These are phyloP conservation scores for Jacana jacana DNA, from an alignment of 2,113 vertebrate genomes.

Conservation along the genomic window DNA sequence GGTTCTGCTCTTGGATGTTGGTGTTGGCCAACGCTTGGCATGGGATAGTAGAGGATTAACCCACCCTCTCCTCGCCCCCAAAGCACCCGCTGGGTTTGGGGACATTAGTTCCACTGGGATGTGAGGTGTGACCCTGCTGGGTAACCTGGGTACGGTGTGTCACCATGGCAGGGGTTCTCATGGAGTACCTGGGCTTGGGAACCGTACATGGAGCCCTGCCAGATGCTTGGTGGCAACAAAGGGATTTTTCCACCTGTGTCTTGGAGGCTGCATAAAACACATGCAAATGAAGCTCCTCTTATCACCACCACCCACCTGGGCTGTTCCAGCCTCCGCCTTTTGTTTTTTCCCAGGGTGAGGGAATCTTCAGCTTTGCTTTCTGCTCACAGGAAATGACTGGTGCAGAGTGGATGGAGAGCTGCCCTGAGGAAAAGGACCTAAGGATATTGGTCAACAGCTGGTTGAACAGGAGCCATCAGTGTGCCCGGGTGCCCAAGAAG, in stretches of 20 bases:
- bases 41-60: neutral
- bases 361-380: neutral
- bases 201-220: fast-evolving
- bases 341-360: neutral
- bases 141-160: neutral
- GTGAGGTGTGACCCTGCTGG: fast-evolving
- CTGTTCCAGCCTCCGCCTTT: neutral
- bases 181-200: neutral
- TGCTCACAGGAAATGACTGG: neutral
- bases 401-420: too few species aligned
- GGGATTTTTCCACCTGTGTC: fast-evolving
- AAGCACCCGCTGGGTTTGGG: neutral
- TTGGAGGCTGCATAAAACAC: neutral
- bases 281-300: neutral
- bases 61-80: too few species aligned
- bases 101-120: neutral
- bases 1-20: neutral
- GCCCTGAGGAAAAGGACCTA: too few species aligned
- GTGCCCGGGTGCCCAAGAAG: too few species aligned
- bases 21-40: neutral
- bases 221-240: fast-evolving
- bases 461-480: too few species aligned
- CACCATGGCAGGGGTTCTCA: neutral
- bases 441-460: too few species aligned
- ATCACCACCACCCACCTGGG: fast-evolving